Percentiles rank a stretch among this genome's conserved stretches.
Evolutionary conservation across 2,113 vertebrate species (phyloP).

Genomic region (Perca fluviatilis): DNA sequence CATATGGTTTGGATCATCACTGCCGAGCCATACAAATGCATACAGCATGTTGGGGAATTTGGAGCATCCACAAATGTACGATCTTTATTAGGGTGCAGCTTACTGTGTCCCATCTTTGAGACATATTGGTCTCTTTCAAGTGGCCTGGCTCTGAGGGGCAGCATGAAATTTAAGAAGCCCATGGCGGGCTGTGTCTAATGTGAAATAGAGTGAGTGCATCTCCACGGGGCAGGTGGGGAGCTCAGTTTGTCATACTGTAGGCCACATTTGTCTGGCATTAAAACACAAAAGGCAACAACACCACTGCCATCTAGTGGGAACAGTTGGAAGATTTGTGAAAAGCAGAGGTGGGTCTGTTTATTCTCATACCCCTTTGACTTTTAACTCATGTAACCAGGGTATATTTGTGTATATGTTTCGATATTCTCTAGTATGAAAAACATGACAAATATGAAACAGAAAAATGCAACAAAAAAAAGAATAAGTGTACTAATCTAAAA

Average conservation of each 20-base stretch:
- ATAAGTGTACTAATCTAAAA: neutral
- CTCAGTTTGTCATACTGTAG: slow-evolving; percentile 6
- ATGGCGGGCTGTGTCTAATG: slow-evolving; percentile 12
- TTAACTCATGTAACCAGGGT: neutral
- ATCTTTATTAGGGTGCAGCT: slow-evolving; percentile 51
- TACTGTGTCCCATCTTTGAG: slow-evolving; percentile 46
- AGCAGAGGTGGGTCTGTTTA: neutral
- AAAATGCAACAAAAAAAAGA: neutral
- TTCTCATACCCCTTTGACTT: neutral
- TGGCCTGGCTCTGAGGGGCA: slow-evolving; percentile 21
- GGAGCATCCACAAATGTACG: slow-evolving; percentile 48
- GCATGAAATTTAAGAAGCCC: slow-evolving; percentile 40
- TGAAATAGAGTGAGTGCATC: slow-evolving; percentile 29
- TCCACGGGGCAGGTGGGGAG: slow-evolving; percentile 55
- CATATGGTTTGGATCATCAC: slow-evolving; percentile 83
- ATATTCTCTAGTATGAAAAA: neutral
- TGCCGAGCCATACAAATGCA: slow-evolving; percentile 69
- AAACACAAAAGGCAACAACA: slow-evolving; percentile 14
- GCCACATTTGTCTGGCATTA: neutral
- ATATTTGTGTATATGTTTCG: neutral
- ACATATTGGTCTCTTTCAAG: slow-evolving; percentile 56
- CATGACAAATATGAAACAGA: neutral
- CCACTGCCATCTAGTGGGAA: slow-evolving; percentile 72
- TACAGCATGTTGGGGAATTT: slow-evolving; percentile 61
- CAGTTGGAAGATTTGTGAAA: neutral